Evolutionary conservation across 2,797 vertebrate species (phyloP), one percentile per base, ranked within the genome.

Genomic region (Muraenolepis orangiensis): DNA sequence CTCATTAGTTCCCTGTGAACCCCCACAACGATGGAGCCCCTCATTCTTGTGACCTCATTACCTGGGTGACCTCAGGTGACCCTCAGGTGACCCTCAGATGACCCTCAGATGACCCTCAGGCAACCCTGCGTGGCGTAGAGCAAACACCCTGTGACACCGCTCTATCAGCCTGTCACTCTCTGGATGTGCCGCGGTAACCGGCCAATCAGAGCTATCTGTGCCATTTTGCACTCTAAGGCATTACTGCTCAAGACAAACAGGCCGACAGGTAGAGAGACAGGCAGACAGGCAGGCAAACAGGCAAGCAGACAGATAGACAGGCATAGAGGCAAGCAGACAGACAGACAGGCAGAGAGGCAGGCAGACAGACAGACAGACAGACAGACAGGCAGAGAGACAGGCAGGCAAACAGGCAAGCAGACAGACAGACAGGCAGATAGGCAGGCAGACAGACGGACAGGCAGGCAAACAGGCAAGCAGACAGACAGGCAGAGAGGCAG

Each of bases 11-110:
- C 71, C 81, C 69, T 66, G 68, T 71, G 73, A 71, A 46, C 51
- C 67, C 32, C 70, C 72, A 74, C 42, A 40, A 51, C 18, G 75
- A 76, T 76, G 8, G 73, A 74, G 81, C 79, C 78, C 77, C 87
- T 81, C 84, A 89, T 91, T 90, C 90, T 87, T 83, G 91, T 89
- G 85, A 87, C 84, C 75, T 92, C 88, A 90, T 92, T 92, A 90
- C 87, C 77, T 82, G 80, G 1, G 30, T 71, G 85, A 89, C 86
- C 82, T 78, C 26, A 46, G 73, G 71, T 72, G 83, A 87, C 91
- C 87, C 82, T n/a, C n/a, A n/a, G n/a, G n/a, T n/a, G n/a, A n/a
- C n/a, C 79, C 29, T 68, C n/a, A n/a, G n/a, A n/a, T n/a, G n/a
- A n/a, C n/a, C 86, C 82, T 78, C 26, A 46, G 73, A 69, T 72